Evolutionary conservation across 2,113 vertebrate genomes (phyloP), one percentile per base, ranked within the genome.

Genomic region (Mus spicilegus): DNA sequence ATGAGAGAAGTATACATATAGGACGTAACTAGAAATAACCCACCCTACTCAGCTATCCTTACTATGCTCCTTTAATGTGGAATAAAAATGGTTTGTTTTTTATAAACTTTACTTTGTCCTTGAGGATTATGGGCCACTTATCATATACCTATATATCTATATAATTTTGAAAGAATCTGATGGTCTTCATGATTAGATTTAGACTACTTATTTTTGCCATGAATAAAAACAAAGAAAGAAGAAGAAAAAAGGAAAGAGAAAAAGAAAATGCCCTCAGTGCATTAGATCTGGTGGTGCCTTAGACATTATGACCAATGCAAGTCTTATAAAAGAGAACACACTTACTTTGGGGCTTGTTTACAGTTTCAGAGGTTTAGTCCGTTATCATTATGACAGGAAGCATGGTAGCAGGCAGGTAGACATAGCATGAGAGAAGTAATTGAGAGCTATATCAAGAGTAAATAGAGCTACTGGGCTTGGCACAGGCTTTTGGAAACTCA

Each of bases 101-200:
- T 6, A 77, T 78, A 61, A 78, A 70, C n/a, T 94, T 88, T 90
- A 75, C 73, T 42, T 42, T 76, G 19, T 12, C 92, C 94, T 92
- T 94, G 33, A 73, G 90, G 69, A 87, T 8, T 92, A 51, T 2
- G 87, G 36, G 26, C 2, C 63, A 95, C 92, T 97, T 92, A 90
- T 78, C 94, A 84, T 90, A 61, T 69, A 73, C 24, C 89, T 84
- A 58, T 17, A 58, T 58, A 17, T 58, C 14, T 61, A 61, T 22
- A 61, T 28, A 90, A 10, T 93, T 96, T 94, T 87, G 11, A 70
- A 33, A 70, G 93, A 94, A 24, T 67, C 76, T 88, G 33, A 70
- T 77, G 42, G 86, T 93, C 33, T 54, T 94, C 14, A 26, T 75
- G 39, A 82, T 93, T 95, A 93, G 39, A 93, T 93, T 85, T 96